Evolutionary conservation across 1,140 invertebrate species (phyloP).

Genomic region (Prorops nasuta): DNA sequence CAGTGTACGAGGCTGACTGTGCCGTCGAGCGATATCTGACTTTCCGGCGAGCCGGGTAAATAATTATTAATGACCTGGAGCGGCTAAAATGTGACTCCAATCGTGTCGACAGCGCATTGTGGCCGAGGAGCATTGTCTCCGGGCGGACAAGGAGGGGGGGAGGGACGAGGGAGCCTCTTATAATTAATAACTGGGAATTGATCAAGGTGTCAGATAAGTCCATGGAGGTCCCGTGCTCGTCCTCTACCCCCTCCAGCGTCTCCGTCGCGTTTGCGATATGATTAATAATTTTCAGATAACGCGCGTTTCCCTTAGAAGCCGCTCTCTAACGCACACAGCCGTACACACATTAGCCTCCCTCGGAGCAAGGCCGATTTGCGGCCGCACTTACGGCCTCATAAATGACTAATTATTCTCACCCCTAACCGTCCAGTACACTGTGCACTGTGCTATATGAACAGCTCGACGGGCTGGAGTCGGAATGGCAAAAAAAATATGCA

Average conservation of each 20-base stretch:
- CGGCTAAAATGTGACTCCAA: slow-evolving; percentile 36
- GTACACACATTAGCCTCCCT: not conserved
- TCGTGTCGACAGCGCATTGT: slow-evolving; percentile 52
- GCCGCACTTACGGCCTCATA: slow-evolving; percentile 49
- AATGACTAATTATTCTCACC: slow-evolving; percentile 52
- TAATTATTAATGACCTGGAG: slow-evolving; percentile 54
- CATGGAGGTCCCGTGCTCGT: slow-evolving; percentile 24
- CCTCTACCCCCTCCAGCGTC: not conserved
- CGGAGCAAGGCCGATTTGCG: not conserved
- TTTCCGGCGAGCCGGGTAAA: not conserved
- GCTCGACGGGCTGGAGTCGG: too few species aligned
- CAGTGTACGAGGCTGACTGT: too few species aligned
- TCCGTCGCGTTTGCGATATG: slow-evolving; percentile 38
- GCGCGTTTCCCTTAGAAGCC: too few species aligned
- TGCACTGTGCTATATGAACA: too few species aligned
- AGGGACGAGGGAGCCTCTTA: slow-evolving; percentile 7
- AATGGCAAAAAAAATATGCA: too few species aligned
- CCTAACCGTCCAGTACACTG: too few species aligned
- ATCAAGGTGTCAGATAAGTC: slow-evolving; percentile 55
- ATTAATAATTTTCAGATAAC: slow-evolving; percentile 46
- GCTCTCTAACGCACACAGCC: too few species aligned
- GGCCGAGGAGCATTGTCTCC: too few species aligned
- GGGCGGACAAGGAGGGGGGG: slow-evolving; percentile 36
- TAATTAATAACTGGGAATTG: slow-evolving; percentile 56
- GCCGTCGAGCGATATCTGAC: too few species aligned